Conservation (phyloP, 2,888 invertebrate species). For the Leptopilina syphax region DNA sequence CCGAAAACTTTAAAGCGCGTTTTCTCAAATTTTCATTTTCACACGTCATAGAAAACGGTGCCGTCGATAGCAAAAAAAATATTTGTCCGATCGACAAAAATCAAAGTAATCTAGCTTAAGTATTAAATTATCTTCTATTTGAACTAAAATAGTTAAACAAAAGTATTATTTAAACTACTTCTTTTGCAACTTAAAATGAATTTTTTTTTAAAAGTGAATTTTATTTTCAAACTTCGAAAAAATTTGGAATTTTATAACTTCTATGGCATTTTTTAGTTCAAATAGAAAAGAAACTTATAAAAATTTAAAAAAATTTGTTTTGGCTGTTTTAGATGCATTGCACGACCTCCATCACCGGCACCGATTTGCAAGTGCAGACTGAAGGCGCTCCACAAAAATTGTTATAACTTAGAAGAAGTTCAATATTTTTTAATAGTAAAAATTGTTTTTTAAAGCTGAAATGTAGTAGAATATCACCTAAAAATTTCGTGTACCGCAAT, state of each 20-base stretch:
- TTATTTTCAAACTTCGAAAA: conserved; percentile 9
- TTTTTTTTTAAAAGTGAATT: conserved; percentile 30
- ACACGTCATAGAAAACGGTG: no score
- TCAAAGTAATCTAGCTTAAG: conserved; percentile 33
- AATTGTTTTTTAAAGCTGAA: not conserved
- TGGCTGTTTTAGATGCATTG: conserved; percentile 50
- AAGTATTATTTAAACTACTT: conserved; percentile 21
- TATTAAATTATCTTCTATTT: conserved; percentile 39
- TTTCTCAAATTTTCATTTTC: no score
- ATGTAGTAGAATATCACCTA: not conserved
- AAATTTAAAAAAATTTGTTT: conserved; percentile 44
- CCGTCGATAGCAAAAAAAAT: no score
- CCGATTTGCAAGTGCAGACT: not conserved
- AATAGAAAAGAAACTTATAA: not conserved
- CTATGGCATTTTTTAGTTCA: no score
- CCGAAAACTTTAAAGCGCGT: no score
- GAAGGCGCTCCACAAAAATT: not conserved
- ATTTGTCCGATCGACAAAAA: conserved; percentile 7
- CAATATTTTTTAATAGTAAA: not conserved
- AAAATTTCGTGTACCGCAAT: not conserved
- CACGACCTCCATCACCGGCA: conserved; percentile 50
- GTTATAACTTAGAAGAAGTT: not conserved
- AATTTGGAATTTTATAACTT: no score
- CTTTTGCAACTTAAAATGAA: conserved; percentile 18
- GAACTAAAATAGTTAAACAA: conserved; percentile 22